Conservation (phyloP, 2,888 invertebrate species). For the Drosophila austrosaltans region DNA sequence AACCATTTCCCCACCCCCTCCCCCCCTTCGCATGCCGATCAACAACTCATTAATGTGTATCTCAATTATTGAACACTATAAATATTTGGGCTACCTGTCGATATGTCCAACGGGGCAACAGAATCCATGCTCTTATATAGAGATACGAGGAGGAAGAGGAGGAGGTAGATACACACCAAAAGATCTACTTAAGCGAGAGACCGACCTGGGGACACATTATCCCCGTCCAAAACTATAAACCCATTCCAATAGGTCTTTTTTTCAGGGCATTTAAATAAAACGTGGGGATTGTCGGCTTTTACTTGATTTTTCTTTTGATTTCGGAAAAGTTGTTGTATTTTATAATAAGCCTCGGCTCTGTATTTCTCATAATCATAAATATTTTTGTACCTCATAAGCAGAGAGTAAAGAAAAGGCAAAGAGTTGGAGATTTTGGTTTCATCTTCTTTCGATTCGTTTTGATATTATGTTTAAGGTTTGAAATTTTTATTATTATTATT, state of each 20-base stretch:
- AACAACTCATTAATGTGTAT: slow-evolving; percentile 79
- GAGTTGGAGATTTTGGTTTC: slow-evolving; percentile 33
- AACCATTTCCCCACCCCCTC: neutral
- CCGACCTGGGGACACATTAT: slow-evolving; percentile 39
- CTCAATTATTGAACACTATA: slow-evolving; percentile 82
- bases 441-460: slow-evolving; percentile 23
- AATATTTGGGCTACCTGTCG: slow-evolving; percentile 82
- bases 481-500: slow-evolving; percentile 69
- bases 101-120: slow-evolving; percentile 57
- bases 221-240: slow-evolving; percentile 15
- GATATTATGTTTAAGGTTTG: slow-evolving; percentile 58
- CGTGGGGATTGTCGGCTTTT: slow-evolving; percentile 59
- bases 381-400: slow-evolving; percentile 63
- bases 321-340: slow-evolving; percentile 76
- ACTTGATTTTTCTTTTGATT: slow-evolving; percentile 73
- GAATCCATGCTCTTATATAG: slow-evolving; percentile 15
- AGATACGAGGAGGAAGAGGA: slow-evolving; percentile 12
- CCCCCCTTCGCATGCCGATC: neutral
- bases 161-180: slow-evolving; percentile 28
- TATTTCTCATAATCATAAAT: slow-evolving; percentile 79
- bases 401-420: neutral
- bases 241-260: slow-evolving; percentile 17
- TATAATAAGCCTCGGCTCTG: slow-evolving; percentile 74
- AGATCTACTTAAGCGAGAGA: slow-evolving; percentile 63
- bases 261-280: slow-evolving; percentile 68